Evolutionary conservation across 92 coral and sea anemone species (phyloP).

Genomic region (Phymanthus crucifer): DNA sequence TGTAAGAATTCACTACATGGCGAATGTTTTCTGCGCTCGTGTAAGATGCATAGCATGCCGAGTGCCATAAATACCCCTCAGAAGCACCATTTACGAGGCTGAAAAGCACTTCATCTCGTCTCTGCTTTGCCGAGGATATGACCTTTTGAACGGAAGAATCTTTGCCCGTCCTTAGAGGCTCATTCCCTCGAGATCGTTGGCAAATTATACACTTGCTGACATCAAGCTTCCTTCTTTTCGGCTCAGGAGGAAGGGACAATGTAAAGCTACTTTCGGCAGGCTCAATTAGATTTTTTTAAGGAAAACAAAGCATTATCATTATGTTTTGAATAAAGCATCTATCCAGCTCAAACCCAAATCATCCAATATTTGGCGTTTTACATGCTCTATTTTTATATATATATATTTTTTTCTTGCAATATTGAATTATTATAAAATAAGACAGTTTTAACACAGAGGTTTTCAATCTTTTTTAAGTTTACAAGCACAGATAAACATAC

Average conservation of each 20-base stretch:
- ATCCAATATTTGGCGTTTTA: neutral
- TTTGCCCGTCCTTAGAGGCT: conserved; percentile 6
- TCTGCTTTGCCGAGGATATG: neutral
- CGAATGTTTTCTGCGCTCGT: conserved; percentile 12
- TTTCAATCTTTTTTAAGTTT: neutral
- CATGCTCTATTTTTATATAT: neutral
- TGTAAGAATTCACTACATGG: conserved; percentile 5
- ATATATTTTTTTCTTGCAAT: neutral
- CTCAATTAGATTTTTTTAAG: neutral
- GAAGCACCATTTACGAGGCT: neutral
- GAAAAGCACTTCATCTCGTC: conserved; percentile 9
- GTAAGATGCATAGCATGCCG: conserved; percentile 6
- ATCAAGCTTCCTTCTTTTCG: conserved; percentile 9
- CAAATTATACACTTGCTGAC: neutral
- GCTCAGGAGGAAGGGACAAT: conserved; percentile 10
- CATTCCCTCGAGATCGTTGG: conserved; percentile 7
- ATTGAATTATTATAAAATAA: neutral
- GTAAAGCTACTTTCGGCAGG: conserved; percentile 9
- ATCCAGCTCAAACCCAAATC: neutral
- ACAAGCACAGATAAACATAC: neutral
- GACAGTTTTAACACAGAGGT: neutral
- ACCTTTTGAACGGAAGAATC: neutral
- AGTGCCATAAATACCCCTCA: neutral
- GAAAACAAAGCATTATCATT: neutral
- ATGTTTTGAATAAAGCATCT: neutral